These are phyloP conservation scores for Copidosoma floridanum DNA, from an alignment of 1,140 invertebrate species.

Conservation along the genomic window DNA sequence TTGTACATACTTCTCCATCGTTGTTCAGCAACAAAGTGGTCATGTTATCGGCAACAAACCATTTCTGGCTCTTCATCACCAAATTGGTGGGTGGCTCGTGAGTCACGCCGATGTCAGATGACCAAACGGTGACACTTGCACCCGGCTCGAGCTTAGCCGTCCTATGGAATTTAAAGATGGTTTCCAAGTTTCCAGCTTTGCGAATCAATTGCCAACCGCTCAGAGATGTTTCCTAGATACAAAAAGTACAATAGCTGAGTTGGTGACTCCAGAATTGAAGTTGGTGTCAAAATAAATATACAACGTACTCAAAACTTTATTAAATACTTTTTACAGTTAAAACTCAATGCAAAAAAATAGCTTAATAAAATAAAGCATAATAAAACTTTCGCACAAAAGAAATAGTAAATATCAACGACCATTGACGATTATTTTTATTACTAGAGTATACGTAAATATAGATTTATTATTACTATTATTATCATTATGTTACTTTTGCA, in stretches of 20 bases:
- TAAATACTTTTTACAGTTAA: no score
- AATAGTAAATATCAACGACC: no score
- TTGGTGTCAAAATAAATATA: no score
- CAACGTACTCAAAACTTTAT: no score
- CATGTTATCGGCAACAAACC: slow-evolving; percentile 80
- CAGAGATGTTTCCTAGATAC: slow-evolving; percentile 70
- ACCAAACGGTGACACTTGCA: slow-evolving; percentile 78
- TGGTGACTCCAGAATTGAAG: no score
- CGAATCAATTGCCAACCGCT: slow-evolving; percentile 83
- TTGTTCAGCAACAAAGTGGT: slow-evolving; percentile 72
- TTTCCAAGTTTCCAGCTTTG: slow-evolving; percentile 73
- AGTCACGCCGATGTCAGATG: slow-evolving; percentile 69
- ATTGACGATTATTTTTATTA: background rate
- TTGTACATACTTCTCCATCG: slow-evolving; percentile 63
- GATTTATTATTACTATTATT: background rate
- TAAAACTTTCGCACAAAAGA: no score
- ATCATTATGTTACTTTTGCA: slow-evolving; percentile 1
- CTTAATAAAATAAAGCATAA: no score
- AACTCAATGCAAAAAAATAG: no score
- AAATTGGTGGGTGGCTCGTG: slow-evolving; percentile 86
- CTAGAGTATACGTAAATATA: no score
- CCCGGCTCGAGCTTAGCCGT: slow-evolving; percentile 78
- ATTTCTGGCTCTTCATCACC: slow-evolving; percentile 92
- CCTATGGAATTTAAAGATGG: slow-evolving; percentile 86
- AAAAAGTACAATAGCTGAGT: no score